Percentiles rank a stretch among this genome's conserved stretches.
Conservation (phyloP, 2,888 invertebrate species). For the Protula sp. region DNA sequence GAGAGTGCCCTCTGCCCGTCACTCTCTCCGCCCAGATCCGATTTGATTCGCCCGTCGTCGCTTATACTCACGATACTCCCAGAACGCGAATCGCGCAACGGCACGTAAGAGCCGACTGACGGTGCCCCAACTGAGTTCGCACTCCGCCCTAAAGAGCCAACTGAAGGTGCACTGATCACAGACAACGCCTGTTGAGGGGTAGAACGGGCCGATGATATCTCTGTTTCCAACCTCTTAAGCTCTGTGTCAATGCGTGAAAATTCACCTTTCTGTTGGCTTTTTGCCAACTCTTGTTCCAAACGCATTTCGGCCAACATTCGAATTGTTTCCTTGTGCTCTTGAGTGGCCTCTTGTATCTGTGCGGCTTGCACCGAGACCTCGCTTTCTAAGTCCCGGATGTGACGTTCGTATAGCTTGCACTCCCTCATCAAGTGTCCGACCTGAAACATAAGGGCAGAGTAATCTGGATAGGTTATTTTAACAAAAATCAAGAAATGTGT, state of each 20-base stretch:
- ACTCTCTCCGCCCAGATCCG: not conserved
- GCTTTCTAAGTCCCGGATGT: conserved; percentile 11
- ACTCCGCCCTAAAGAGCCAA: not conserved
- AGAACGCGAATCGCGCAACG: not conserved
- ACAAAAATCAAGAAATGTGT: too few relatives aligned
- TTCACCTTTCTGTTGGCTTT: conserved; percentile 13
- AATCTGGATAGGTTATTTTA: too few relatives aligned
- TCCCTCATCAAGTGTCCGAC: conserved; percentile 13
- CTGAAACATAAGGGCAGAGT: too few relatives aligned
- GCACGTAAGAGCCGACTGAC: not conserved
- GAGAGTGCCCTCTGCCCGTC: conserved; percentile 5
- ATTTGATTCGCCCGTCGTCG: not conserved
- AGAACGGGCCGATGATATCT: not conserved
- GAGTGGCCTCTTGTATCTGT: conserved; percentile 12
- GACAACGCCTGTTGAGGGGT: conserved; percentile 4
- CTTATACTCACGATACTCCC: not conserved
- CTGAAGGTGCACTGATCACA: conserved; percentile 1
- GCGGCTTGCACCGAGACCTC: conserved; percentile 10
- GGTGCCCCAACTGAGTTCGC: conserved; percentile 4
- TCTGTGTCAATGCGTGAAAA: conserved; percentile 12
- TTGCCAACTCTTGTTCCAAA: conserved; percentile 9
- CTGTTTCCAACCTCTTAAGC: conserved; percentile 9
- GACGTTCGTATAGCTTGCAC: conserved; percentile 15
- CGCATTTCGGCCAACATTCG: conserved; percentile 15
- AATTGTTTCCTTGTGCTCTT: conserved; percentile 21